Evolutionary conservation across 2,888 invertebrate species (phyloP).

Genomic region (Pelosia muscerda): DNA sequence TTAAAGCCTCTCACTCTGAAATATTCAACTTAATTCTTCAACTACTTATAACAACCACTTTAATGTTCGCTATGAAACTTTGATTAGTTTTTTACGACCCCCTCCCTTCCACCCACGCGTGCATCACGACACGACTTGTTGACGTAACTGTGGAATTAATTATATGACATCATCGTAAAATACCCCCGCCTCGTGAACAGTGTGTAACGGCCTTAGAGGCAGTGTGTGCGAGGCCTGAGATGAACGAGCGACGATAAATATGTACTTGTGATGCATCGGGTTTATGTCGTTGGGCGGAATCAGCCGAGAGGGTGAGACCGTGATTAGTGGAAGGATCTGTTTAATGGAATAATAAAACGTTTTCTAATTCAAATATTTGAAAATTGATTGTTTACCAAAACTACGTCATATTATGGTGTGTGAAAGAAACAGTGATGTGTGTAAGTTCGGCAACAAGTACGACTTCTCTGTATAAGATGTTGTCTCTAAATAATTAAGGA

Average conservation of each 20-base stretch:
- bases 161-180: slow-evolving; percentile 36
- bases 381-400: too few species aligned
- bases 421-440: too few species aligned
- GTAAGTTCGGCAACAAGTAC: too few species aligned
- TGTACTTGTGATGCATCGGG: slow-evolving; percentile 7
- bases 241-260: slow-evolving; percentile 14
- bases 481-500: too few species aligned
- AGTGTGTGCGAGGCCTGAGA: slow-evolving; percentile 14
- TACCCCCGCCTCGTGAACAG: slow-evolving; percentile 11
- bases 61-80: slow-evolving; percentile 51
- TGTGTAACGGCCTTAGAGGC: slow-evolving; percentile 16
- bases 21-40: slow-evolving; percentile 13
- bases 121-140: slow-evolving; percentile 28
- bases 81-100: slow-evolving; percentile 55
- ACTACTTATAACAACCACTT: slow-evolving; percentile 39
- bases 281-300: slow-evolving; percentile 15
- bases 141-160: slow-evolving; percentile 44
- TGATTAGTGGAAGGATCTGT: slow-evolving; percentile 17
- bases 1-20: background rate
- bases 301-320: background rate
- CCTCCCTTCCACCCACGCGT: slow-evolving; percentile 9
- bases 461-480: too few species aligned
- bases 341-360: background rate
- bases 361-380: background rate
- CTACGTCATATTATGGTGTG: too few species aligned